These are phyloP conservation scores for Penaeus vannamei DNA, from an alignment of 1,140 invertebrate genomes.

Conservation along the genomic window DNA sequence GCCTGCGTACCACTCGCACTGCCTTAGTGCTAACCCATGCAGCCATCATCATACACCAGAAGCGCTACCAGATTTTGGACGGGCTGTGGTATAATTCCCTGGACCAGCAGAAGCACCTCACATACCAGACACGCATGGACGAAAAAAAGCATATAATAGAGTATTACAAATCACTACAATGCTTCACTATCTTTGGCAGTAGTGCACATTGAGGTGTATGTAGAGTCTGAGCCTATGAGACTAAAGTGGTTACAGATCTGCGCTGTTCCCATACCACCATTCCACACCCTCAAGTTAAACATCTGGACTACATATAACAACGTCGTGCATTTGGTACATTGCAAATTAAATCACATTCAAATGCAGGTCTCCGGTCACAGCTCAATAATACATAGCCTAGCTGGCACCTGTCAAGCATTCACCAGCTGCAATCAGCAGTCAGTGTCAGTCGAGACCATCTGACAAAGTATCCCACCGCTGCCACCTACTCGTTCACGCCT, in stretches of 20 bases:
- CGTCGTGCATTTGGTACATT: slow-evolving; percentile 35
- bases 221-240: slow-evolving; percentile 45
- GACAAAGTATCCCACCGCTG: too few species aligned
- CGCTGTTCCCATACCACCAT: slow-evolving; percentile 35
- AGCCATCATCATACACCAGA: too few species aligned
- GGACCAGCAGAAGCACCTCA: slow-evolving; percentile 41
- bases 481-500: too few species aligned
- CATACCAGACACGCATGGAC: slow-evolving; percentile 51
- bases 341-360: slow-evolving; percentile 43
- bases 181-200: slow-evolving; percentile 68
- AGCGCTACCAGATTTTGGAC: background rate
- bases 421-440: background rate
- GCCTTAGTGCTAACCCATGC: too few species aligned
- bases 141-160: slow-evolving; percentile 57
- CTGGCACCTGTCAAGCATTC: slow-evolving; percentile 7
- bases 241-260: slow-evolving; percentile 32
- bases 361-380: slow-evolving; percentile 31
- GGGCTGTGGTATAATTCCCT: slow-evolving; percentile 21
- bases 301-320: slow-evolving; percentile 46
- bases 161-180: slow-evolving; percentile 67
- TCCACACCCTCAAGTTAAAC: slow-evolving; percentile 44
- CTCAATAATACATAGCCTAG: slow-evolving; percentile 28
- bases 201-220: slow-evolving; percentile 65
- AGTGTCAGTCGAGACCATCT: too few species aligned
- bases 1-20: too few species aligned